These are phyloP conservation scores for Nasonia vitripennis DNA, from an alignment of 1,140 invertebrate species.

Conservation along the genomic window DNA sequence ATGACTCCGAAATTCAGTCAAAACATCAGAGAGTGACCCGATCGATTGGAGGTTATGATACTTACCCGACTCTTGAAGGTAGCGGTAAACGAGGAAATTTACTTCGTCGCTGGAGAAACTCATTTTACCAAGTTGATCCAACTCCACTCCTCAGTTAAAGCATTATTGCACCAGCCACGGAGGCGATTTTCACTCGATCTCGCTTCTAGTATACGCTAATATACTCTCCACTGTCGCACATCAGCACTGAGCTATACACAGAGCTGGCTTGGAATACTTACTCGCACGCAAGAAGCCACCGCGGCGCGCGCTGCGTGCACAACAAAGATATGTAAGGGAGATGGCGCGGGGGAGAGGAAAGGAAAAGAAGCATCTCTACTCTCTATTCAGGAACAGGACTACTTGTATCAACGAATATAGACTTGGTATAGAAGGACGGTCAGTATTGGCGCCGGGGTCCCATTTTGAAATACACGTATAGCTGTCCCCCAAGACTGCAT, in stretches of 20 bases:
- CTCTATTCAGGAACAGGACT: too few relatives aligned
- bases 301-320: not conserved
- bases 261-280: too few relatives aligned
- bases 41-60: slow-evolving; percentile 67
- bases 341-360: too few relatives aligned
- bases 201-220: too few relatives aligned
- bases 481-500: too few relatives aligned
- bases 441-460: too few relatives aligned
- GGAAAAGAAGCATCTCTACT: too few relatives aligned
- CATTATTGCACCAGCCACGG: slow-evolving; percentile 32
- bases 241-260: not conserved
- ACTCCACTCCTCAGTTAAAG: not conserved
- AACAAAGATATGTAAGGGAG: not conserved
- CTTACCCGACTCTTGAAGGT: slow-evolving; percentile 97
- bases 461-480: too few relatives aligned
- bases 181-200: not conserved
- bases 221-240: not conserved
- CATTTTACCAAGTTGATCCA: slow-evolving; percentile 77
- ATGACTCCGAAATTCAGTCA: slow-evolving; percentile 42
- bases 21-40: slow-evolving; percentile 22
- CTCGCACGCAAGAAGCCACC: not conserved
- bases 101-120: slow-evolving; percentile 99
- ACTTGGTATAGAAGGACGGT: too few relatives aligned
- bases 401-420: too few relatives aligned
- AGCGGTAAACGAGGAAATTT: slow-evolving; percentile 98